Conservation (phyloP, 2,888 invertebrate species). For the Nomada fabriciana region DNA sequence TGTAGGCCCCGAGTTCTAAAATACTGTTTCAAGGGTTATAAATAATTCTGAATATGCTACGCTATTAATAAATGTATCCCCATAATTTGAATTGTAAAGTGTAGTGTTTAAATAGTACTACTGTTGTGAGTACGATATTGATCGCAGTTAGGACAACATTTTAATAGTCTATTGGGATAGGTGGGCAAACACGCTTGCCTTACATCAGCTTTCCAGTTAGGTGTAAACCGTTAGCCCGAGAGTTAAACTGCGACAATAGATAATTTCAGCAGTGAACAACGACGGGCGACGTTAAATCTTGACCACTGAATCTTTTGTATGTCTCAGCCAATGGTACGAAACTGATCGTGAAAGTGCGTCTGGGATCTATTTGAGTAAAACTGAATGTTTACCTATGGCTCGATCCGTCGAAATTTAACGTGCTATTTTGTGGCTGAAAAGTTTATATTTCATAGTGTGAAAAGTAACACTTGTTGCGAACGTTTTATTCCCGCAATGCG, state of each 20-base stretch:
- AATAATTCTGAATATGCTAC: too few relatives aligned
- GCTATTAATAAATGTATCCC: too few relatives aligned
- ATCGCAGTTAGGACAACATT: background rate
- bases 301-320: conserved; percentile 36
- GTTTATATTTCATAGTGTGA: background rate
- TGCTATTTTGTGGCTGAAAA: background rate
- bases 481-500: background rate
- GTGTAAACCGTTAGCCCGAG: conserved; percentile 30
- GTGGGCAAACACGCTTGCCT: background rate
- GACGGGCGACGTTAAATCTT: conserved; percentile 54
- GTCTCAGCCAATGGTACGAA: conserved; percentile 20
- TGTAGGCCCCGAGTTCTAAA: too few relatives aligned
- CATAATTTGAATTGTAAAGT: too few relatives aligned
- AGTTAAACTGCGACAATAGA: conserved; percentile 27
- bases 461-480: background rate
- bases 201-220: conserved; percentile 17
- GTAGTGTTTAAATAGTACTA: too few relatives aligned
- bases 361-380: conserved; percentile 11
- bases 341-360: background rate
- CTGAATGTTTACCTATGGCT: background rate
- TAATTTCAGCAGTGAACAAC: conserved; percentile 23
- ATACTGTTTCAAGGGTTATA: too few relatives aligned
- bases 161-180: conserved; percentile 6
- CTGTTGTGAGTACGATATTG: background rate
- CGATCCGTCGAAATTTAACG: background rate